Evolutionary conservation across 1,140 invertebrate genomes (phyloP), one percentile per base, ranked within the genome.

Genomic region (Pseudomyrmex flavicornis): DNA sequence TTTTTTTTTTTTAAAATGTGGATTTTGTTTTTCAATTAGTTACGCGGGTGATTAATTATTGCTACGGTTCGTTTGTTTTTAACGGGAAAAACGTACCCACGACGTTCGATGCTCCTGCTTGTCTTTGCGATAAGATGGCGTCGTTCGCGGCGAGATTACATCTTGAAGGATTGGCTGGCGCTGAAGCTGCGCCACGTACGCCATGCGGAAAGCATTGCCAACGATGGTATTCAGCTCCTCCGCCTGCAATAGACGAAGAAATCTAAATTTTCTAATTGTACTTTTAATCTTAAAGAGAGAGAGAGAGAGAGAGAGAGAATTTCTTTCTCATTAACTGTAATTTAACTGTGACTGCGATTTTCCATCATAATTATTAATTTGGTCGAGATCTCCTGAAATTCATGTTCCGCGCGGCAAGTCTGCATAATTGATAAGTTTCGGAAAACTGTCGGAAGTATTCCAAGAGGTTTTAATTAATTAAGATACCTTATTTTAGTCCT

Each of bases 201-300:
- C 97, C 96, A 98, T 97, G 93, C 97, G 97, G 96, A 98, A 98
- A 91, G 97, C 97, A 97, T 98, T 97, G 93, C 97, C 97, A 87
- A 98, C 97, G 88, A 98, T 96, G 83, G 97, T 96, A 94, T 98
- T 98, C 91, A 98, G 94, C 95, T 98, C 97, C 93, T 98, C 97
- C 87, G 97, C 97, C 97, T 98, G 95, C 2, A 95, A 96, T 68
- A 91, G 26, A 92, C 46, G 88, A 44, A 9, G 22, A 17, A 76
- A 50, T 2, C 20, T 54, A 10, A 70, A 17, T 77, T 66, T 9
- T 26, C 2, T 13, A 35, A 59, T 48, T 70, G 69, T 48, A 59
- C 48, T 58, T 17, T 17, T 26, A 58, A 77, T 48, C n/a, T 1
- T 35, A 9, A 15, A 72, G 54, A 13, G 9, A 50, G 9, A 9